These are phyloP conservation scores for Limnephilus marmoratus DNA, from an alignment of 2,888 invertebrate species.

Conservation along the genomic window DNA sequence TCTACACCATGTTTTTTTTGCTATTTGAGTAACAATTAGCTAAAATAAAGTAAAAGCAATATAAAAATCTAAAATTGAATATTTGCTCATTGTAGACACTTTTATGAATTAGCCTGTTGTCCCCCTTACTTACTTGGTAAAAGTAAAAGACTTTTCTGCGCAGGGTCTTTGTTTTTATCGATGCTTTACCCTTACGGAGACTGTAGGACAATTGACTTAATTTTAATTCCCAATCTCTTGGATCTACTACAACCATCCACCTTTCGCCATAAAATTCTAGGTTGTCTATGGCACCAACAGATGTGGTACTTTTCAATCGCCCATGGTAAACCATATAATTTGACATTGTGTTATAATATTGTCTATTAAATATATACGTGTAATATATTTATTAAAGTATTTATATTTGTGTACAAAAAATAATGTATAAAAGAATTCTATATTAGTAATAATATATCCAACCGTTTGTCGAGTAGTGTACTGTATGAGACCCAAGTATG, in stretches of 20 bases:
- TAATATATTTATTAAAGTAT: constrained; percentile 43
- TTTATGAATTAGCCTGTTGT: neutral
- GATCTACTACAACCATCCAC: neutral
- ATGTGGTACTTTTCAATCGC: constrained; percentile 15
- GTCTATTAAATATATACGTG: constrained; percentile 46
- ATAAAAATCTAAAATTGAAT: neutral
- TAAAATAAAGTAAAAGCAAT: too few relatives aligned
- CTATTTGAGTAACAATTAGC: neutral
- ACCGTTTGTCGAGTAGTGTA: constrained; percentile 61
- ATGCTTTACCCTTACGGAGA: too few relatives aligned
- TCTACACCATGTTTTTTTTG: neutral
- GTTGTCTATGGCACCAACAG: neutral
- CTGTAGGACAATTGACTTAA: neutral
- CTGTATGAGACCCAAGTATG: constrained; percentile 62
- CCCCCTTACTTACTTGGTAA: too few relatives aligned
- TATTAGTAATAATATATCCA: constrained; percentile 48
- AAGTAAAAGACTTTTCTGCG: too few relatives aligned
- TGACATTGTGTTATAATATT: constrained; percentile 28
- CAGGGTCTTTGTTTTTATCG: too few relatives aligned
- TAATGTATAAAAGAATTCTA: constrained; percentile 32
- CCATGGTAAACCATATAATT: constrained; percentile 33
- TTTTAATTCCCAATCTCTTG: neutral
- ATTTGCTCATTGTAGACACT: neutral
- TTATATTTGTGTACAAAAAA: constrained; percentile 40
- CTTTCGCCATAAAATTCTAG: neutral